Evolutionary conservation across 2,888 invertebrate species (phyloP).

Genomic region (Ethmia dodecea): DNA sequence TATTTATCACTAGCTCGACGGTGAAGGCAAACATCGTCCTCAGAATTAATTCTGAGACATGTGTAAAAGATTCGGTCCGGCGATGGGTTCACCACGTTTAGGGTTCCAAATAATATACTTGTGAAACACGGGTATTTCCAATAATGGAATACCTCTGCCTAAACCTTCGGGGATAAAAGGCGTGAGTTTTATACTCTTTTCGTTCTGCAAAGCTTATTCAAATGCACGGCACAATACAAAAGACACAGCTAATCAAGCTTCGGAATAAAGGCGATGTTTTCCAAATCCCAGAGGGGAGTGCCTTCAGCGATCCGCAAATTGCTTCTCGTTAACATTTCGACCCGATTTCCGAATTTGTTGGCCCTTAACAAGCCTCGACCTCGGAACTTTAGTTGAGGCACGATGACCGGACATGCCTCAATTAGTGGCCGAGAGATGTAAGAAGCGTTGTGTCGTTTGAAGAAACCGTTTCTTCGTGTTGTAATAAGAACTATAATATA

Average conservation of each 20-base stretch:
- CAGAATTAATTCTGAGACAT: too few relatives aligned
- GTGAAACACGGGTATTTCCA: too few relatives aligned
- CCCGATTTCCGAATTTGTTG: slow-evolving; percentile 67
- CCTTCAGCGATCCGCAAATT: slow-evolving; percentile 52
- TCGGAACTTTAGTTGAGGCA: slow-evolving; percentile 52
- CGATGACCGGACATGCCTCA: slow-evolving; percentile 68
- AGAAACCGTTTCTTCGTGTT: slow-evolving; percentile 27
- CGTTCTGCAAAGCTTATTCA: slow-evolving; percentile 8
- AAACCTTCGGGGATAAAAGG: too few relatives aligned
- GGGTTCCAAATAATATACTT: too few relatives aligned
- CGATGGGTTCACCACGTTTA: too few relatives aligned
- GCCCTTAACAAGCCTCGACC: slow-evolving; percentile 56
- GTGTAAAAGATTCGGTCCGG: too few relatives aligned
- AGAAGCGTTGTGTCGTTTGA: too few relatives aligned
- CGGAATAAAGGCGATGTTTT: slow-evolving; percentile 49
- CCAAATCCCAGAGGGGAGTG: slow-evolving; percentile 28
- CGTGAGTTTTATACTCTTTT: too few relatives aligned
- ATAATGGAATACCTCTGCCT: too few relatives aligned
- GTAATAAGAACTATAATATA: neutral
- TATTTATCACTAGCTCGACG: too few relatives aligned
- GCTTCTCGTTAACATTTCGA: slow-evolving; percentile 70
- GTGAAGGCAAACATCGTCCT: too few relatives aligned
- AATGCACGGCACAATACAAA: slow-evolving; percentile 23
- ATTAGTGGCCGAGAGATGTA: too few relatives aligned
- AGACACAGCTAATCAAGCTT: slow-evolving; percentile 52